Conservation (phyloP, 2,113 vertebrate genomes). For the Barnardius zonarius region DNA sequence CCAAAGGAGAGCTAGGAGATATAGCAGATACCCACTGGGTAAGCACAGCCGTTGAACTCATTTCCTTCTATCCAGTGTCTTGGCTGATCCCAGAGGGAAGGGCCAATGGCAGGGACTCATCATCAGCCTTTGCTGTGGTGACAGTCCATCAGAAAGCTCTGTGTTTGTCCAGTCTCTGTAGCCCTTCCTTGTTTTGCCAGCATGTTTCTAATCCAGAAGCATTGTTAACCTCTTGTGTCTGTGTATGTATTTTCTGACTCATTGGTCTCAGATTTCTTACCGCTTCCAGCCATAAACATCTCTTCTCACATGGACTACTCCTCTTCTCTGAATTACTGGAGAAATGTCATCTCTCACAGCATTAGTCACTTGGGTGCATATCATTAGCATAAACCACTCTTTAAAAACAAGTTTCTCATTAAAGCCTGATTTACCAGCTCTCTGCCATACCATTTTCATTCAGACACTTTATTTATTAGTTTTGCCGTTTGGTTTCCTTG, state of each 20-base stretch:
- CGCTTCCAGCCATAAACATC: not conserved
- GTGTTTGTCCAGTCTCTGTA: not conserved
- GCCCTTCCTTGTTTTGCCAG: not conserved
- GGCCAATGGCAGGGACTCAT: not conserved
- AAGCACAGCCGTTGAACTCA: not conserved
- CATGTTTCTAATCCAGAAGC: not conserved
- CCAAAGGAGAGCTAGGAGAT: not conserved
- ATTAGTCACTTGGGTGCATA: conserved; percentile 12
- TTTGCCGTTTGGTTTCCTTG: conserved; percentile 35
- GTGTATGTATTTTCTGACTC: not conserved
- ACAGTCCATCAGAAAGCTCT: conserved; percentile 30
- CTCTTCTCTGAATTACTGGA: not conserved
- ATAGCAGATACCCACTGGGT: not conserved
- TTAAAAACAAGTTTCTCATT: conserved; percentile 49
- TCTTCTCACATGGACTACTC: not conserved
- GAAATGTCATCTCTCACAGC: not conserved
- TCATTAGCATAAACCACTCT: conserved; percentile 8
- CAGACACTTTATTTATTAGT: conserved; percentile 26
- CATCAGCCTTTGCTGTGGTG: not conserved
- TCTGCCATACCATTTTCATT: conserved; percentile 46
- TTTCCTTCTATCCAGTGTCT: not conserved
- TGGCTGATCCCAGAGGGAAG: not conserved
- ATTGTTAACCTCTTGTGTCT: not conserved
- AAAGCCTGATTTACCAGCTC: conserved; percentile 44
- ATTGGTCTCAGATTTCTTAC: not conserved